Evolutionary conservation across 53 echinoderm and acorn worm species (phyloP), one percentile per base, ranked within the genome.

Genomic region (Patiria pectinifera): DNA sequence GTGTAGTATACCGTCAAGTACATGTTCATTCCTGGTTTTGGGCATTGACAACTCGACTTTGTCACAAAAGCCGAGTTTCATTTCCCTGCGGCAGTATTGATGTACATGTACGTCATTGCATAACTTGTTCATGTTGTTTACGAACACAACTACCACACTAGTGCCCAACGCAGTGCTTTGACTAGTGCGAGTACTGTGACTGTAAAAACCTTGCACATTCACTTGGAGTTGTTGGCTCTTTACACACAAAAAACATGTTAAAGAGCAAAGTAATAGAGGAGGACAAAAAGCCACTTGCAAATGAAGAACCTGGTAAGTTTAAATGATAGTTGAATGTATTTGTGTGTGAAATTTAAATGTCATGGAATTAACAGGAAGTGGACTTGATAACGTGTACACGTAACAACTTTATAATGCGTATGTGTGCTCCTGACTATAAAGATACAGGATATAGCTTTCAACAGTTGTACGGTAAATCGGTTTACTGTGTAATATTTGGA

Each of bases 221-320:
- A 79, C 8, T 9, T 18, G 13, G 24, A 24, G 21, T 24, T 24
- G 24, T 35, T 76, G 21, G 21, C 25, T 24, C 43, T 5, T 10
- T 18, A 53, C 8, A 0, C 0, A 53, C 11, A 45, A 45, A 48
- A 86, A 58, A 70, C 80, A 90, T 90, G 90, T 80, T 80, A 58
- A 90, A 90, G 66, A 21, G 62, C 46, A 46, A 63, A 80, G 81
- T 81, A 13, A 62, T 11, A 4, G 69, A 46, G 66, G 90, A 90
- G 47, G 90, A 90, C 63, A 90, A 62, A 63, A 90, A 90, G 48
- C 90, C 90, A 77, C 43, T 89, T 21, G 89, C 89, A 48, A 70
- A 85, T 89, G 89, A 89, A 24, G 62, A 43, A 15, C 74, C 45
- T 63, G 66, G 62, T 66, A 44, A 84, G 84, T 66, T 7, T 66